A percentile compares a stretch with the other conserved stretches of the same genome.
phyloP scores from a whole-genome alignment of 2,113 vertebrate genomes.

The Beaufortia kweichowensis region DNA sequence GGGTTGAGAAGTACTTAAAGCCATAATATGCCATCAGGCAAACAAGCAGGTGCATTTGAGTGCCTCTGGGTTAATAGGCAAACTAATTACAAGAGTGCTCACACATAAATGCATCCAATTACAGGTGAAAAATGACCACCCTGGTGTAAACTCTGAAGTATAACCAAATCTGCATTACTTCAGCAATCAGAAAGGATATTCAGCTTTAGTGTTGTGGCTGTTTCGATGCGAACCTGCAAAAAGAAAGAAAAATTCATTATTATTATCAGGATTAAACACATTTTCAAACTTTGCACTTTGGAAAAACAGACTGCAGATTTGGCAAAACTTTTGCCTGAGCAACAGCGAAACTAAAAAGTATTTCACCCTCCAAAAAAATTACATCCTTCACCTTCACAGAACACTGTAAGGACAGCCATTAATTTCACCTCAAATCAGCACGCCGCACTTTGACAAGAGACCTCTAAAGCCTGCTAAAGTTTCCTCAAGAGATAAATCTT shows the following conservation, averaged over 20 bases:
- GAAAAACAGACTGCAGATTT: neutral
- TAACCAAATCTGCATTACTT: neutral
- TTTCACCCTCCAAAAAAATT: neutral
- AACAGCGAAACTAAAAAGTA: neutral
- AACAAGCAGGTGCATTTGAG: constrained; percentile 13
- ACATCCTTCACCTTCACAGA: neutral
- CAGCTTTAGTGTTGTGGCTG: constrained; percentile 93
- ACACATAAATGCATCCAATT: constrained; percentile 5
- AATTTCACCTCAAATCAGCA: constrained; percentile 22
- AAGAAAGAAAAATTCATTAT: constrained; percentile 52
- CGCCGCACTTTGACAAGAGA: constrained; percentile 22
- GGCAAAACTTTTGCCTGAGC: neutral
- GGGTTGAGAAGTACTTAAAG: constrained; percentile 1
- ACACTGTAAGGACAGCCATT: constrained; percentile 8
- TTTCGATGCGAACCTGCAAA: constrained; percentile 91
- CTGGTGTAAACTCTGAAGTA: neutral
- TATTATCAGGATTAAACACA: neutral
- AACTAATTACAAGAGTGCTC: constrained; percentile 32
- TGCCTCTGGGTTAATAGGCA: constrained; percentile 4
- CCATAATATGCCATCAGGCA: neutral
- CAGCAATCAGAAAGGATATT: constrained; percentile 86
- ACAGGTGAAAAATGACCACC: constrained; percentile 7
- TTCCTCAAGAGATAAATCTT: constrained; percentile 28
- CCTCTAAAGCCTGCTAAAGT: constrained; percentile 24
- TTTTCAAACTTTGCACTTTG: too few relatives aligned